A percentile compares a stretch with the other conserved stretches of the same genome.
Evolutionary conservation across 2,888 invertebrate genomes (phyloP).

Genomic region (Sinhomidia bicolor): DNA sequence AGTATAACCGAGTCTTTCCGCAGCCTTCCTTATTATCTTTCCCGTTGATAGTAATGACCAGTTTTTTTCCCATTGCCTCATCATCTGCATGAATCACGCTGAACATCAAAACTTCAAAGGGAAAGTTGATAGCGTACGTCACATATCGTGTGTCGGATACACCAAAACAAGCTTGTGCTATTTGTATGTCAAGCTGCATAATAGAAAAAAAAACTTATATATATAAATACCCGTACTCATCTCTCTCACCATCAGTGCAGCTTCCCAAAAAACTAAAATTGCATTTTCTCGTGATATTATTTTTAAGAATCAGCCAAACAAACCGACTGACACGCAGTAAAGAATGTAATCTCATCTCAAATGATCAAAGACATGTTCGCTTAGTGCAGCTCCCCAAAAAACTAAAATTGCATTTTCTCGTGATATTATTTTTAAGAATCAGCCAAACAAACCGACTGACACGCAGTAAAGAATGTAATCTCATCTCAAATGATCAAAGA

Average conservation of each 20-base stretch:
- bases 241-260: neutral
- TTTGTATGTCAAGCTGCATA: neutral
- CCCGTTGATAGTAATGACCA: neutral
- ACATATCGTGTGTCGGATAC: neutral
- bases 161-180: too few relatives aligned
- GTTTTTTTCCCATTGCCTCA: neutral
- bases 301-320: conserved; percentile 15
- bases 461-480: neutral
- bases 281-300: conserved; percentile 19
- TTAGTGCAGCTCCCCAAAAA: neutral
- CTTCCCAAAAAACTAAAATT: neutral
- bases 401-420: conserved; percentile 20
- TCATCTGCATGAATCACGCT: conserved; percentile 1
- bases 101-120: conserved; percentile 6
- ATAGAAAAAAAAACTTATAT: too few relatives aligned
- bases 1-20: neutral
- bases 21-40: neutral
- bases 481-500: conserved; percentile 14
- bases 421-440: conserved; percentile 21
- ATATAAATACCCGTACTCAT: neutral
- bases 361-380: neutral
- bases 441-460: conserved; percentile 5
- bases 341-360: conserved; percentile 18
- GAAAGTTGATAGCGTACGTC: neutral
- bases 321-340: neutral